Evolutionary conservation across 2,113 vertebrate genomes (phyloP).

Genomic region (Xyliphius kryptos): DNA sequence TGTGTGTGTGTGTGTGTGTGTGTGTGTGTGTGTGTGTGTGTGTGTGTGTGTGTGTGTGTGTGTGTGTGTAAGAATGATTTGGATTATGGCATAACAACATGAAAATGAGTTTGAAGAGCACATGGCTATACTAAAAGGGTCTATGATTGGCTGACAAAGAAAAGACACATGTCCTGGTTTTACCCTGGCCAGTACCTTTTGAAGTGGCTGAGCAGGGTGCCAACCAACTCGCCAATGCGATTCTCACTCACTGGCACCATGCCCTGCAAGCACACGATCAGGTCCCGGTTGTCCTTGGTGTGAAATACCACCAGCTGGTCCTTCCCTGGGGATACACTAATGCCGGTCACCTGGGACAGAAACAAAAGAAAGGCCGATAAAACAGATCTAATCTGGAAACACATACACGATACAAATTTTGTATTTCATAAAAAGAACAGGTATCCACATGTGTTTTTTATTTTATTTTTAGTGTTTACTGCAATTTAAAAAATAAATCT

Average conservation of each 20-base stretch:
- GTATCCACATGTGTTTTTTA: no score
- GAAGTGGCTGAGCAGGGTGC: slow-evolving; percentile 87
- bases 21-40: background rate
- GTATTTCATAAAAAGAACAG: no score
- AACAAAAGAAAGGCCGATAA: slow-evolving; percentile 19
- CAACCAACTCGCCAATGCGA: slow-evolving; percentile 91
- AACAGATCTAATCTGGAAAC: slow-evolving; percentile 13
- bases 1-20: background rate
- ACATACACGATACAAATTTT: no score
- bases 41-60: no score
- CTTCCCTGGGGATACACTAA: slow-evolving; percentile 92
- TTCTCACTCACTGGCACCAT: slow-evolving; percentile 77
- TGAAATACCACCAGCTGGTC: slow-evolving; percentile 97
- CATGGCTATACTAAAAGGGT: background rate
- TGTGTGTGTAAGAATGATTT: no score
- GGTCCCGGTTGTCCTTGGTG: slow-evolving; percentile 90
- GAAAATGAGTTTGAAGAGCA: background rate
- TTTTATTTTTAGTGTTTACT: no score
- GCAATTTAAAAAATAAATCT: no score
- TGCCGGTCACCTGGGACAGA: slow-evolving; percentile 75
- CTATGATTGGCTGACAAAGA: background rate
- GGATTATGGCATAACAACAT: background rate
- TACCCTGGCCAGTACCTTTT: slow-evolving; percentile 71
- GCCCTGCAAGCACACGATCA: slow-evolving; percentile 86
- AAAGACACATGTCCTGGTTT: slow-evolving; percentile 4